Evolutionary conservation across 2,113 vertebrate species (phyloP), one percentile per base, ranked within the genome.

Genomic region (Mustela nigripes): DNA sequence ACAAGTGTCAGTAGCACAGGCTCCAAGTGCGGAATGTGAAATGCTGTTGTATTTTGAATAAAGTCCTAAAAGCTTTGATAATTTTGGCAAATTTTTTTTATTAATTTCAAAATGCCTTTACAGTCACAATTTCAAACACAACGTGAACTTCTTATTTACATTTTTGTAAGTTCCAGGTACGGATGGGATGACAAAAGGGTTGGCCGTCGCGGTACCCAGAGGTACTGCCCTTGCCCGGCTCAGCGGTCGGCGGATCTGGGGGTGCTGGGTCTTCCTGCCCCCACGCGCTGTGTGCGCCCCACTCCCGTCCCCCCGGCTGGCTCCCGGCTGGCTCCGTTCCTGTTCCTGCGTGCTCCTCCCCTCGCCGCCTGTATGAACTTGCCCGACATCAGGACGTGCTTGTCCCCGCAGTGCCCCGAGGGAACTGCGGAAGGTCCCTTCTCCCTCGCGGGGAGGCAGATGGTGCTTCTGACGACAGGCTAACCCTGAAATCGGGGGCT

Each of bases 181-280:
- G 33, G 11, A 36, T 11, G 22, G 63, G 73, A n/a, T 14, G 5
- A 9, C n/a, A 58, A 14, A 11, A 62, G 18, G n/a, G 11, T 56
- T 2, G 12, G 33, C 19, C 3, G 9, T 50, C 42, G 5, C 5
- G 8, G n/a, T 18, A 11, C 4, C 10, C 69, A 4, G 9, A 14
- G 28, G 80, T 6, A 0, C 45, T 4, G 36, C 15, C 39, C 21
- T 63, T 4, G 3, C 16, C 45, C 8, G 31, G 15, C 8, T 21
- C 31, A 3, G 31, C 42, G 2, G 56, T 4, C 4, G 45, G 83
- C 4, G 2, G 48, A 7, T 6, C 4, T 0, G 5, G 36, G 45
- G 10, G 21, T 15, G 4, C 60, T n/a, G 8, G 26, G 12, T 53
- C 28, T 45, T 4, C n/a, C 24, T 39, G 39, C 67, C 33, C 22